Conservation (phyloP, 2,888 invertebrate genomes). For the Ennomos fuscantarius region DNA sequence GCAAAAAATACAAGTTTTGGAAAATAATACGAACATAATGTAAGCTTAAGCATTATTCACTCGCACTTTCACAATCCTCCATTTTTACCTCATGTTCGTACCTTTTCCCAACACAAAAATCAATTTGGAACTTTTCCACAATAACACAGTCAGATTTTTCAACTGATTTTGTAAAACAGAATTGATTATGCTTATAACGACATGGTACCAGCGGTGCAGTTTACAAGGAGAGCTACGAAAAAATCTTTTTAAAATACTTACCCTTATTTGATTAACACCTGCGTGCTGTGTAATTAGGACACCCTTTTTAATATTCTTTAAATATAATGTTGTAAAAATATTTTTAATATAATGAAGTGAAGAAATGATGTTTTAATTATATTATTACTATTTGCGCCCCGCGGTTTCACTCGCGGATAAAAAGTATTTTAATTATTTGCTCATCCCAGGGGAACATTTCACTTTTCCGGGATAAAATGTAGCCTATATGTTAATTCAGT, state of each 20-base stretch:
- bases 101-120: constrained; percentile 16
- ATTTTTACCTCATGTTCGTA: constrained; percentile 16
- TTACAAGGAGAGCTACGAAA: neutral
- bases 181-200: constrained; percentile 1
- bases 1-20: no score
- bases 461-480: no score
- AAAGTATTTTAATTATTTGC: no score
- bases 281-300: constrained; percentile 27
- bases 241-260: constrained; percentile 17
- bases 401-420: no score
- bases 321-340: no score
- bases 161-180: neutral
- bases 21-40: no score
- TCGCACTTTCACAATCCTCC: constrained; percentile 2
- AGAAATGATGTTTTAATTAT: no score
- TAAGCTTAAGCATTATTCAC: no score
- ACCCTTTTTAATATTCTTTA: constrained; percentile 20
- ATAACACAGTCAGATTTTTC: neutral
- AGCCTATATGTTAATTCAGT: no score
- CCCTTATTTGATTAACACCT: constrained; percentile 30
- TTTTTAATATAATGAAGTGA: no score
- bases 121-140: constrained; percentile 3
- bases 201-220: neutral
- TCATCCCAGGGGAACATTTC: no score
- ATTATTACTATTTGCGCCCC: no score